These are phyloP conservation scores for Dascyllus trimaculatus DNA, from an alignment of 2,113 vertebrate genomes.

Conservation along the genomic window DNA sequence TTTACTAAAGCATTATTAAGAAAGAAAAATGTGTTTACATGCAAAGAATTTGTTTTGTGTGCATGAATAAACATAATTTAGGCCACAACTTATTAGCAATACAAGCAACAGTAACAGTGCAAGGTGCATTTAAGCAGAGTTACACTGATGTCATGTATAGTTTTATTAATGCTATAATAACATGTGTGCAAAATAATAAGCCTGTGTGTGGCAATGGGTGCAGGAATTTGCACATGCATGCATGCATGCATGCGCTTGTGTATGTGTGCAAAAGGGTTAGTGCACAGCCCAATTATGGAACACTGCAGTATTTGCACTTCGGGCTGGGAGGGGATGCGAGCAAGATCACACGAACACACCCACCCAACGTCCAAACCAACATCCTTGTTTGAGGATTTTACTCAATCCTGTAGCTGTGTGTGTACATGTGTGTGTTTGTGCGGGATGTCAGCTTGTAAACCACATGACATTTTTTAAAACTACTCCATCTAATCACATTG, in stretches of 20 bases:
- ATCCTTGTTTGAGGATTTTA: conserved; percentile 63
- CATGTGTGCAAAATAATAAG: conserved; percentile 15
- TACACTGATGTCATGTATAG: not conserved
- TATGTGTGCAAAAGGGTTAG: conserved; percentile 11
- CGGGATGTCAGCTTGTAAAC: not conserved
- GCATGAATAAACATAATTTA: too few species aligned
- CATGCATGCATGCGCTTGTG: not conserved
- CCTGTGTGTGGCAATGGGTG: conserved; percentile 23
- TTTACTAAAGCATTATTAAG: too few species aligned
- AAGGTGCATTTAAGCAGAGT: not conserved
- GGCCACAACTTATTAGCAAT: too few species aligned
- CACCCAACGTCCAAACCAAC: conserved; percentile 24
- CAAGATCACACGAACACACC: conserved; percentile 7
- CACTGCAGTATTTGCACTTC: conserved; percentile 58
- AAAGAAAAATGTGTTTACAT: too few species aligned
- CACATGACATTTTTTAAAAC: conserved; percentile 1
- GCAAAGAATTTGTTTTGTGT: too few species aligned
- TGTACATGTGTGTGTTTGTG: not conserved
- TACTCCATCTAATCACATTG: not conserved
- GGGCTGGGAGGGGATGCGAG: not conserved
- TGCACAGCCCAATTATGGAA: conserved; percentile 32
- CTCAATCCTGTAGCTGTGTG: conserved; percentile 24
- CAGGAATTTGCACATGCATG: not conserved
- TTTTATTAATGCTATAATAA: conserved; percentile 29
- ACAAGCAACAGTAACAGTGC: too few species aligned